Evolutionary conservation across 2,113 vertebrate genomes (phyloP), one percentile per base, ranked within the genome.

Genomic region (Campylomormyrus tamandua): DNA sequence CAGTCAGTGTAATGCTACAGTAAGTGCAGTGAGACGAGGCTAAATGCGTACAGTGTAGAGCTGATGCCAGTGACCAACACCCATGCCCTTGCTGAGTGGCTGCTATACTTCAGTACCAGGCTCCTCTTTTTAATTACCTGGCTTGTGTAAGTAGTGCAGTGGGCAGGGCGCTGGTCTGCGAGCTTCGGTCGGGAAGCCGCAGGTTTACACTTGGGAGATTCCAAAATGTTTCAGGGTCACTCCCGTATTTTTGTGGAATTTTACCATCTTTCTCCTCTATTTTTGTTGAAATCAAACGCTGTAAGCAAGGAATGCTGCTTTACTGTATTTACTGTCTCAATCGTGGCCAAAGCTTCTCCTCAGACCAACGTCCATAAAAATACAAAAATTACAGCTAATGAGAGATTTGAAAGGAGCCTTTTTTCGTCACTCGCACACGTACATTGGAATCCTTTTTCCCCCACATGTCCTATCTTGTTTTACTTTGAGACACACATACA

Each of bases 71-170:
- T 52, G 85, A 35, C n/a, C 85, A 56, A 87, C 85, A 87, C 85
- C 85, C 85, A 87, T 56, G 85, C 50, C 49, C 85, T 87, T 39
- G 35, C 83, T 48, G 45, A 48, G 83, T 48, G 45, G 83, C 83
- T 21, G 7, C 39, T 48, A 11, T 50, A 53, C 13, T 87, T 53
- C 85, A 53, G 17, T 31, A 53, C 13, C 50, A 53, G 27, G 17
- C 50, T 87, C 31, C 53, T 19, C 85, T 56, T 56, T 87, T 87
- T 87, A 87, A 87, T 87, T 87, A 87, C 85, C 50, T 87, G 85
- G 13, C 85, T 31, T 15, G 85, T 39, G 49, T 19, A 17, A 87
- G 85, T 39, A 35, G 50, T 39, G 31, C 11, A 87, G 50, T 48
- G 85, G 50, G 85, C 27, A 56, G 85, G 50, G 50, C 19, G 4